Base-by-base conservation (phyloP, 2,797 vertebrate species). In the Sebastes matsubarae region DNA sequence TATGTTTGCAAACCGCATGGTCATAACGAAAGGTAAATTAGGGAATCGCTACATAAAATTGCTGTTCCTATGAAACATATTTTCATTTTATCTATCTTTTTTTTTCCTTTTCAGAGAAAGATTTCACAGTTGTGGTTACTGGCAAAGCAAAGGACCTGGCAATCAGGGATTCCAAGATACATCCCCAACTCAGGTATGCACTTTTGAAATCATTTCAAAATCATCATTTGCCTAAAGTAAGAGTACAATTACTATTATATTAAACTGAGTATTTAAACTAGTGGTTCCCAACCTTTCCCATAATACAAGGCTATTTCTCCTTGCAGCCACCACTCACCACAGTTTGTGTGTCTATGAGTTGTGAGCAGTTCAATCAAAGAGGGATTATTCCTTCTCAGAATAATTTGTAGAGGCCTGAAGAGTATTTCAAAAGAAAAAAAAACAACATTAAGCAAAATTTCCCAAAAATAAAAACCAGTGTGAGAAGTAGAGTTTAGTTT, bases 161-260 rank as follows among this genome's bases (percentile, higher is more conserved):
- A 89, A 83, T 94, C 92, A 70, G 95, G 94, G 30, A 83, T 82
- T 50, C 67, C 92, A 8, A 86, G 90, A 91, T 96, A 95, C 89
- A 96, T 96, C 81, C 96, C 96, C 8, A 95, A 95, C 72, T 94
- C 95, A 86, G 96, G 96, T 96, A 75, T 11, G 29, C 0, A 54
- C 34, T 50, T 46, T 46, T 27, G 1, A 32, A 61, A 7, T 38
- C 1, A 4, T 18, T 69, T 11, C 18, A 58, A 36, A 38, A 52
- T 20, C 50, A 20, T 4, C 20, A 38, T 14, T 32, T 38, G 36
- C 36, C 0, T 38, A 38, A 38, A 14, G 36, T 32, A 32, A 32
- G 1, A 34, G 32, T 38, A 38, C 36, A 38, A 38, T 38, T 38
- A 38, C 13, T 38, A 38, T 42, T 16, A 16, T 42, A 42, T 42